Base-by-base conservation (phyloP, 2,113 vertebrate genomes). In the Cryptomyrus ogoouensis region DNA sequence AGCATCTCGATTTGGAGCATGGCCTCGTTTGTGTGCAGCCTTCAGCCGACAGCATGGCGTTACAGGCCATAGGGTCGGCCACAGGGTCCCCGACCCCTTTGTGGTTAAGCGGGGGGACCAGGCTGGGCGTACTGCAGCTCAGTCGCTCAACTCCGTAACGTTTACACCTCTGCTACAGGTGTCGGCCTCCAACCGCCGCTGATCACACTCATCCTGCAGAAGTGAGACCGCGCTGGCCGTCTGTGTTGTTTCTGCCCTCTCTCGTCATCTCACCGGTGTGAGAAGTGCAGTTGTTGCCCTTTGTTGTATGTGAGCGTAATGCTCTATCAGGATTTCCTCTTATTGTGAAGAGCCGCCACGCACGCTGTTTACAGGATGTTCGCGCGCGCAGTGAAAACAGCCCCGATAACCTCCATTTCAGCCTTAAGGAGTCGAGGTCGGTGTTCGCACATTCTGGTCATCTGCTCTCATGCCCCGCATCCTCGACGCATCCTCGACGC, bases 291-390 rank as follows among this genome's bases (percentile, higher is more conserved):
- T 74, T 42, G 90, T 86, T 88, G 83, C 39, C 12, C 21, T 91
- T 93, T 93, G 90, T 94, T 93, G 91, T 89, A 91, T 50, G 17
- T 89, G 52, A 56, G 90, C 90, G 13, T 89, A n/a, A 85, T 91
- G 88, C 90, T 89, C 70, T 90, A 83, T 74, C 91, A 66, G 89
- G 92, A 91, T 92, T 91, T 90, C 90, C 90, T 90, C 49, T 49
- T 66, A 90, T 91, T 93, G 83, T 91, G 19, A 90, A 52, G 83
- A 89, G 58, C 31, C 53, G 7, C 47, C 31, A 47, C 42, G 89
- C 86, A 31, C 58, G 89, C 89, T 88, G 90, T 88, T 50, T 83
- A 90, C 90, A 91, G 92, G 92, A 94, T 91, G 88, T 92, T 77
- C 62, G 27, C 52, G 44, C 91, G 86, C 52, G 46, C 17, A 91